Percentiles rank a stretch among this genome's conserved stretches.
Conservation (phyloP, 2,888 invertebrate species). For the Pachliopta kotzebuea region DNA sequence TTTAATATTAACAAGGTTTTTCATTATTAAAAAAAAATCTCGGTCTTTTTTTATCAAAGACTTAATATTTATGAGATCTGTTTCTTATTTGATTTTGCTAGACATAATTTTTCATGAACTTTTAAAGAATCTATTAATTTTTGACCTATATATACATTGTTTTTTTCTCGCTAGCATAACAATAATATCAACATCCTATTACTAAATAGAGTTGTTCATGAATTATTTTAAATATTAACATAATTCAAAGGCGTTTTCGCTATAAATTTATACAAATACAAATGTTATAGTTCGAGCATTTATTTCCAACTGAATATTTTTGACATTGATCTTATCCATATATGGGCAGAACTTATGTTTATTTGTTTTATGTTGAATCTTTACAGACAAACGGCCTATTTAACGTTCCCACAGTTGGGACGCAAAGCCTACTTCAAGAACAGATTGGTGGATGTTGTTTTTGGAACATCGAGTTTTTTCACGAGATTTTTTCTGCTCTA, state of each 20-base stretch:
- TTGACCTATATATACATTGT: not conserved
- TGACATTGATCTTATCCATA: not conserved
- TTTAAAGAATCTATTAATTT: too few species aligned
- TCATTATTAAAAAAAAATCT: too few species aligned
- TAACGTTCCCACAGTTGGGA: too few species aligned
- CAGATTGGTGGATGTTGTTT: too few species aligned
- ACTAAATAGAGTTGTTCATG: not conserved
- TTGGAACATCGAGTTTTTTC: too few species aligned
- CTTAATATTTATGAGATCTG: too few species aligned
- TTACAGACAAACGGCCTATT: not conserved
- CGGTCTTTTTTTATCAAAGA: too few species aligned
- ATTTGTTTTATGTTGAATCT: not conserved
- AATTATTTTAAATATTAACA: constrained; percentile 3
- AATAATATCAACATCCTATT: constrained; percentile 8
- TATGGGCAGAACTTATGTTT: not conserved
- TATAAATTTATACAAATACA: constrained; percentile 14
- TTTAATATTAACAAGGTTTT: too few species aligned
- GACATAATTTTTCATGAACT: too few species aligned
- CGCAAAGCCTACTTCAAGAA: too few species aligned
- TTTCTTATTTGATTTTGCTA: too few species aligned
- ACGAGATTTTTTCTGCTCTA: too few species aligned
- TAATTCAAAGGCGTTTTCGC: constrained; percentile 12
- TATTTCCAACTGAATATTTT: constrained; percentile 3
- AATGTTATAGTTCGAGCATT: constrained; percentile 17
- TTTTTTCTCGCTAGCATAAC: not conserved